Evolutionary conservation across 1,140 invertebrate species (phyloP).

Genomic region (Matsumurasca onukii): DNA sequence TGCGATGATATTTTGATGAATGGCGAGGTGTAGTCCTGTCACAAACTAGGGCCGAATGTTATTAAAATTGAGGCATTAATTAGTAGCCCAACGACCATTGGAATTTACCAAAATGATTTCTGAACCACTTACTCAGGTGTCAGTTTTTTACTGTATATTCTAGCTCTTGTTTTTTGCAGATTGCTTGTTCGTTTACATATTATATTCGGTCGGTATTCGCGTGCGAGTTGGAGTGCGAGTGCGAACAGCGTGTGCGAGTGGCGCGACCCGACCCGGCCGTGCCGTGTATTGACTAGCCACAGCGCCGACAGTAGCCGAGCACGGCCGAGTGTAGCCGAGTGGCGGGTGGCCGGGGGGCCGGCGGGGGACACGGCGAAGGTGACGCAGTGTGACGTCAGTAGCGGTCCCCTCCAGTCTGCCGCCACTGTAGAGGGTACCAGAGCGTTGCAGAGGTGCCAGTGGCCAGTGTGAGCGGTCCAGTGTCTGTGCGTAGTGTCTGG

Average conservation of each 20-base stretch:
- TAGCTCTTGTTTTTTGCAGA: no score
- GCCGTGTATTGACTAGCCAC: constrained; percentile 12
- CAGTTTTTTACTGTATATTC: no score
- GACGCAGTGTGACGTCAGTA: constrained; percentile 33
- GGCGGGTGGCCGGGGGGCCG: not conserved
- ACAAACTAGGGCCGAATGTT: no score
- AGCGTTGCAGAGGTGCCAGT: constrained; percentile 5
- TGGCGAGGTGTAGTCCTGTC: no score
- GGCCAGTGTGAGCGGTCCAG: constrained; percentile 17
- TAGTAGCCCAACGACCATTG: no score
- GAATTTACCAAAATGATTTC: no score
- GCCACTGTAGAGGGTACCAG: constrained; percentile 30
- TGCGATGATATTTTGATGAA: no score
- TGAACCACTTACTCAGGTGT: no score
- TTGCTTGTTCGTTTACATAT: no score
- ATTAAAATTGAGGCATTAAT: no score
- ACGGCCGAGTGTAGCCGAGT: constrained; percentile 11
- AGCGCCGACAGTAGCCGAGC: constrained; percentile 1
- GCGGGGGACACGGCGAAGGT: not conserved
- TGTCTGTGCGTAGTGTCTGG: not conserved
- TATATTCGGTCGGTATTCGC: no score
- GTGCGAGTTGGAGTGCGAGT: no score
- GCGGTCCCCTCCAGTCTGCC: constrained; percentile 21
- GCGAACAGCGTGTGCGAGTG: constrained; percentile 4
- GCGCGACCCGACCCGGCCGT: constrained; percentile 10